Base-by-base conservation (phyloP, 2,888 invertebrate species). In the Slavum lentiscoides region DNA sequence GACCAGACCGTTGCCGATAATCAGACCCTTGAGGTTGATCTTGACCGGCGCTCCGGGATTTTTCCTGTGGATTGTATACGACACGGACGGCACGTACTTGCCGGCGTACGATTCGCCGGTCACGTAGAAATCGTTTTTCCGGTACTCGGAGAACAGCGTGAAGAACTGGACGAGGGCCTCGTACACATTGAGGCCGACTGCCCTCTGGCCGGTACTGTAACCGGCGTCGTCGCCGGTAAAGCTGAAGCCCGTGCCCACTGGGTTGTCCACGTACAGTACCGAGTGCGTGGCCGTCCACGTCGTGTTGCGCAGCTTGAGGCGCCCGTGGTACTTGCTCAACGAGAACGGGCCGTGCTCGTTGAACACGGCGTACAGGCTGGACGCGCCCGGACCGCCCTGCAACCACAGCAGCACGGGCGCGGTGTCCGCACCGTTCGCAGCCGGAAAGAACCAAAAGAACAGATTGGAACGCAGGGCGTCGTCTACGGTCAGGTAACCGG, bases 61-160 rank as follows among this genome's bases (percentile, higher is more conserved):
- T 83, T 91, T 91, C 3, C 62, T 9, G 84, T 92, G 90, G 81
- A 94, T 93, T 0, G 92, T 90, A 85, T 92, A 91, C 0, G 91
- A 90, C 73, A 94, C 86, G 0, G 95, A 93, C 1, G 96, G 96
- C 0, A 91, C 90, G 85, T 92, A 92, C 86, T 91, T 91, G 0
- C 96, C 96, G 66, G 91, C 95, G 85, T 96, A 96, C 0, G 95
- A 95, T 87, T 97, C 96, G 1, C 97, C 97, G 0, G 94, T 92
- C 0, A 95, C 90, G 87, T 91, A 97, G 86, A 97, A 96, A 74
- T 92, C 92, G 84, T 92, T 92, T 0, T 87, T 85, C 85, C 90
- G 90, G 49, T 93, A 87, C 84, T 94, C 91, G 0, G 93, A 92
- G 86, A 96, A 97, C 0, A 97, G 86, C 83, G 91, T 88, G 86